Conservation (phyloP, 2,113 vertebrate species). For the Oreocharis arfaki region DNA sequence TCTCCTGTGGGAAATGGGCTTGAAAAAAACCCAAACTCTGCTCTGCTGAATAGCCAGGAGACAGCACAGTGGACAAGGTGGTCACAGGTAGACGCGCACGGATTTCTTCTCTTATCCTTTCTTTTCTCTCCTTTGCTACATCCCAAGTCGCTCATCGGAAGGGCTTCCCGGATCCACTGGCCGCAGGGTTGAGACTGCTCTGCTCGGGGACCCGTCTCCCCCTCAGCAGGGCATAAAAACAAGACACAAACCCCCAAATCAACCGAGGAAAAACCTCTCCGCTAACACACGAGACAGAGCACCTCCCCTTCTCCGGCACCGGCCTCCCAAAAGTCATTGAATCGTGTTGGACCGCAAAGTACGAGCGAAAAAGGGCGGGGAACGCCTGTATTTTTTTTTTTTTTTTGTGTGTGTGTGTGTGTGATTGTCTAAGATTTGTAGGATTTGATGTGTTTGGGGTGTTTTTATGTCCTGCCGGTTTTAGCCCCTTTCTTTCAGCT, state of each 20-base stretch:
- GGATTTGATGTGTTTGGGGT: not conserved
- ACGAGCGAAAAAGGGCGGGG: not conserved
- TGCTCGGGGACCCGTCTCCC: not conserved
- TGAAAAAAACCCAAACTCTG: not conserved
- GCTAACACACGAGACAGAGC: not conserved
- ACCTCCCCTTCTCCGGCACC: not conserved
- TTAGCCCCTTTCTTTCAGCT: not conserved
- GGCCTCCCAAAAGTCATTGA: not conserved
- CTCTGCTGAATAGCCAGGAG: not conserved
- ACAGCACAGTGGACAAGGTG: not conserved
- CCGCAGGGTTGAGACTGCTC: not conserved
- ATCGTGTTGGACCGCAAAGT: not conserved
- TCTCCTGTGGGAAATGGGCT: not conserved
- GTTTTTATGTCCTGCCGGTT: not conserved
- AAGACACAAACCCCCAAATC: not conserved
- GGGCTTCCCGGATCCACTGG: not conserved
- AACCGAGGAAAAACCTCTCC: not conserved
- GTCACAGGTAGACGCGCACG: not conserved
- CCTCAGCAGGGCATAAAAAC: not conserved
- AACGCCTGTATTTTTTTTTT: not conserved
- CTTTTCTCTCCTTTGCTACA: not conserved
- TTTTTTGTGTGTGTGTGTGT: no score
- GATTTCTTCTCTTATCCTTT: not conserved
- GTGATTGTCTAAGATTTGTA: no score
- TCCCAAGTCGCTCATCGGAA: not conserved